Conservation (phyloP, 2,113 vertebrate species). For the Sula dactylatra region DNA sequence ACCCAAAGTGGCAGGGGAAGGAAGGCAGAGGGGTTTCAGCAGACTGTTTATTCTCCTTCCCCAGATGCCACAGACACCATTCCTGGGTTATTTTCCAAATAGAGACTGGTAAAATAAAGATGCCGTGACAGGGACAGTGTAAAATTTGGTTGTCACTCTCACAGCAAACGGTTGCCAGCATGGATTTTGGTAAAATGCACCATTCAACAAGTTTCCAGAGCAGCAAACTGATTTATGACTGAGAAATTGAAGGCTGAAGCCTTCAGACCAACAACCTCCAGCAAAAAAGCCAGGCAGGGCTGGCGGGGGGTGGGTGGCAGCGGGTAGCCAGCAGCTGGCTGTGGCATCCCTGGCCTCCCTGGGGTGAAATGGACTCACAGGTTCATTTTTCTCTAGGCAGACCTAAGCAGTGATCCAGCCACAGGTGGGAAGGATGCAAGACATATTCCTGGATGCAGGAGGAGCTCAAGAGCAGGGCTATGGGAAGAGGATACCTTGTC, state of each 20-base stretch:
- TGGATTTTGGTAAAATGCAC: background rate
- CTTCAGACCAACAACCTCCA: background rate
- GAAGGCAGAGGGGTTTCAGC: background rate
- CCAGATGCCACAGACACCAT: background rate
- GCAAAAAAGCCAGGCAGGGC: background rate
- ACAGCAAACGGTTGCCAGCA: rapidly evolving
- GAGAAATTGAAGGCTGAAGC: background rate
- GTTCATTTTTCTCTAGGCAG: background rate
- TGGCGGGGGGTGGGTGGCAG: rapidly evolving
- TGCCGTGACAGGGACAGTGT: rapidly evolving
- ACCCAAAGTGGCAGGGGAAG: background rate
- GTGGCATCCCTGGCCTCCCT: rapidly evolving
- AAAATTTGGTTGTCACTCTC: background rate
- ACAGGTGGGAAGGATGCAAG: rapidly evolving
- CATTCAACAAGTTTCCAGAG: background rate
- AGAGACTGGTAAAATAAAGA: background rate
- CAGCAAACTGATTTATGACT: background rate
- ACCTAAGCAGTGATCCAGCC: background rate
- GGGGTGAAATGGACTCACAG: rapidly evolving
- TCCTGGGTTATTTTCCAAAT: background rate
- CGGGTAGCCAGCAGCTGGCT: background rate
- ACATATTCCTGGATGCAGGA: background rate
- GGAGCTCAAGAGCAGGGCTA: rapidly evolving
- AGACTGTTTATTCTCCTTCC: background rate
- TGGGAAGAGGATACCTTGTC: background rate